Percentiles rank a stretch among this genome's conserved stretches.
These are phyloP conservation scores for Zaprionus nigranus DNA, from an alignment of 1,140 invertebrate species.

Conservation along the genomic window DNA sequence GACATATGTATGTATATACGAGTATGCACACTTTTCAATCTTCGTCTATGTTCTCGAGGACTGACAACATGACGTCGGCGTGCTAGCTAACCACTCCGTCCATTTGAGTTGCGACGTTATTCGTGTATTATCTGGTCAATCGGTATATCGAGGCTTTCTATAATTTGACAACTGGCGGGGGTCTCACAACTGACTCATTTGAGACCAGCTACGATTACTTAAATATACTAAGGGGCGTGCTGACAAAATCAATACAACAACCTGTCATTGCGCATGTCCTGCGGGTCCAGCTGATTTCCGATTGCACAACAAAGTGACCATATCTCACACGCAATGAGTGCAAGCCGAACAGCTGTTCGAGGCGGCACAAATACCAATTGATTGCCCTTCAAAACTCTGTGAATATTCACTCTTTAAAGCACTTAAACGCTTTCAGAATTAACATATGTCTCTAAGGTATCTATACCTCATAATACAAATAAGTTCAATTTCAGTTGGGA, in stretches of 20 bases:
- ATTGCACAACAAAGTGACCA: slow-evolving; percentile 10
- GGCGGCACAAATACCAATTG: not conserved
- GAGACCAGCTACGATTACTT: slow-evolving; percentile 9
- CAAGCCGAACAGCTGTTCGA: not conserved
- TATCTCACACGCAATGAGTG: not conserved
- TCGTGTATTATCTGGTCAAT: not conserved
- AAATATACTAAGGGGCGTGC: slow-evolving; percentile 8
- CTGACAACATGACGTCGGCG: slow-evolving; percentile 12
- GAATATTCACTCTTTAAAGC: no score
- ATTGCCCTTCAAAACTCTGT: no score
- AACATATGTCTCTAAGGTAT: no score
- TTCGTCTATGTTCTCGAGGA: slow-evolving; percentile 2
- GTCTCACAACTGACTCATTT: slow-evolving; percentile 2
- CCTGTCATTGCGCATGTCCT: slow-evolving; percentile 20
- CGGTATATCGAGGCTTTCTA: not conserved
- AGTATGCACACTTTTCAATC: slow-evolving; percentile 9
- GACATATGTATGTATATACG: not conserved
- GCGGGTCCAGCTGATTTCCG: slow-evolving; percentile 14
- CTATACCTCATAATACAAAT: not conserved
- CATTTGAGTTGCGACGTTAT: slow-evolving; percentile 11
- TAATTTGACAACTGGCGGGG: slow-evolving; percentile 11
- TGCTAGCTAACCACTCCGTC: slow-evolving; percentile 33
- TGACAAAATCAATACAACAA: slow-evolving; percentile 34
- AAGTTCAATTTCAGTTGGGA: not conserved
- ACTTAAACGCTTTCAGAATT: no score